Percentiles rank a stretch among this genome's conserved stretches.
Conservation (phyloP, 1,140 invertebrate species). For the Orussus abietinus region DNA sequence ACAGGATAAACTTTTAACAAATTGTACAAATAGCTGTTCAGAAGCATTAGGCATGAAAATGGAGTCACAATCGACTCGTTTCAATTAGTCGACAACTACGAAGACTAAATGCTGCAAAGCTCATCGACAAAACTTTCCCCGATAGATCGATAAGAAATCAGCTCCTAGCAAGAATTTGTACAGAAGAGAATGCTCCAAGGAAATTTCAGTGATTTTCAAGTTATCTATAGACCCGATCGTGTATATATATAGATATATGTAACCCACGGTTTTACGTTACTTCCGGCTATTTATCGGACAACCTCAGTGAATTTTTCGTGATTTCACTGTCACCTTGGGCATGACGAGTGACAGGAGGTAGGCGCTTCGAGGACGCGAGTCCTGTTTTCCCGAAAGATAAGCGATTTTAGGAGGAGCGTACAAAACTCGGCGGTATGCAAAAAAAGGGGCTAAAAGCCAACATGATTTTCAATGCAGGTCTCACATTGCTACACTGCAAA, state of each 20-base stretch:
- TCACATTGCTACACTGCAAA: slow-evolving; percentile 48
- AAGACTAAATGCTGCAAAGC: too few relatives aligned
- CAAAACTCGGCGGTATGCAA: slow-evolving; percentile 20
- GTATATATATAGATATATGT: slow-evolving; percentile 20
- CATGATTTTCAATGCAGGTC: slow-evolving; percentile 35
- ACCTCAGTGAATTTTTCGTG: slow-evolving; percentile 23
- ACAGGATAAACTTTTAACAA: too few relatives aligned
- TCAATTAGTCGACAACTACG: too few relatives aligned
- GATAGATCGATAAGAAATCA: too few relatives aligned
- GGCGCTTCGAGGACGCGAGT: background rate
- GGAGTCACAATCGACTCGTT: too few relatives aligned
- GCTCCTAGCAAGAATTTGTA: too few relatives aligned
- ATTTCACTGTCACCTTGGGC: slow-evolving; percentile 34
- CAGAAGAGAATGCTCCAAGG: slow-evolving; percentile 15
- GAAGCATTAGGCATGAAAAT: too few relatives aligned
- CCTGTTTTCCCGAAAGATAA: too few relatives aligned
- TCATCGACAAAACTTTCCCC: too few relatives aligned
- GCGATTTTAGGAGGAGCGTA: slow-evolving; percentile 11
- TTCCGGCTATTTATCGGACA: slow-evolving; percentile 43
- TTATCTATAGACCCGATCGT: slow-evolving; percentile 28
- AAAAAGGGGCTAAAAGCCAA: slow-evolving; percentile 28
- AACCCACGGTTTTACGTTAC: slow-evolving; percentile 40
- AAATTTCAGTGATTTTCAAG: slow-evolving; percentile 30
- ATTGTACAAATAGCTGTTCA: too few relatives aligned
- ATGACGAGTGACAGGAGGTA: slow-evolving; percentile 20